Conservation (phyloP, 2,113 vertebrate species). For the Calypte anna region DNA sequence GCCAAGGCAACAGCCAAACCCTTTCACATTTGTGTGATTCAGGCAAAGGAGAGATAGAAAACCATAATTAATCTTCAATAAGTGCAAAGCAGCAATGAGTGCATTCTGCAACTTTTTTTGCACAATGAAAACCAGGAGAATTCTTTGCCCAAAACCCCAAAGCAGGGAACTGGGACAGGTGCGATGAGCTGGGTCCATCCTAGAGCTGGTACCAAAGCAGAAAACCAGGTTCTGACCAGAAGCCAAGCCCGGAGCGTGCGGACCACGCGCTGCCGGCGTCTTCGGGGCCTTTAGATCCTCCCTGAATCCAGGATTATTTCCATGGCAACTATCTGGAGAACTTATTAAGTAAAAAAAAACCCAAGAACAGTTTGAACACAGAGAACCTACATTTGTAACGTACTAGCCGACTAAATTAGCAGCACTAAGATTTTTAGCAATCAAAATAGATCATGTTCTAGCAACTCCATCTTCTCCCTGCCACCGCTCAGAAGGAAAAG, state of each 20-base stretch:
- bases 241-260: background rate
- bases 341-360: conserved; percentile 47
- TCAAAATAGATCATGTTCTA: conserved; percentile 42
- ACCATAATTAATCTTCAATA: background rate
- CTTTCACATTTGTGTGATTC: rapidly evolving
- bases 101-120: background rate
- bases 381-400: background rate
- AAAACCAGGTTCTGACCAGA: rapidly evolving
- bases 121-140: background rate
- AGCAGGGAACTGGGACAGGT: background rate
- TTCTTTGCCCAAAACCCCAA: background rate
- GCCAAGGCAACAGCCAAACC: background rate
- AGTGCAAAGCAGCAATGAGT: background rate
- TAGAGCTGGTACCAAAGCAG: background rate
- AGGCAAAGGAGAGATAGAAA: background rate
- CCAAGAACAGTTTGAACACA: conserved; percentile 52
- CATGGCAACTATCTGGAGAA: conserved; percentile 63
- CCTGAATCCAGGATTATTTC: conserved; percentile 41
- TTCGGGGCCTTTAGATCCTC: background rate
- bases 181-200: background rate
- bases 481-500: background rate
- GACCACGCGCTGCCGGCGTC: background rate
- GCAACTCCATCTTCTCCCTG: background rate
- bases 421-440: background rate
- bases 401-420: conserved; percentile 48